Evolutionary conservation across 2,888 invertebrate genomes (phyloP).

Genomic region (Orthosia gracilis): DNA sequence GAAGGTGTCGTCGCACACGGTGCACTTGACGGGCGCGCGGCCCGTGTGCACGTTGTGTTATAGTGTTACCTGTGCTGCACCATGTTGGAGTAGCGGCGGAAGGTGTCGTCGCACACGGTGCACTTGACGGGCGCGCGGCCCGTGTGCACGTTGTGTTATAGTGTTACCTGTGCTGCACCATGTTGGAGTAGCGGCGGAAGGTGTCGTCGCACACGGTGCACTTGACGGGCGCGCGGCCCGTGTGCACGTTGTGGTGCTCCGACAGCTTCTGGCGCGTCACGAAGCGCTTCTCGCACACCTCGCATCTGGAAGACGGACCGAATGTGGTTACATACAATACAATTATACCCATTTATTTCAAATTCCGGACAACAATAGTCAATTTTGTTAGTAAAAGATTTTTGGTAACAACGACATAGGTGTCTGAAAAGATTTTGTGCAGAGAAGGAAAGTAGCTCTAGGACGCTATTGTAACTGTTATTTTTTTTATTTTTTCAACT

Average conservation of each 20-base stretch:
- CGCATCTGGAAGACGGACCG: conserved; percentile 90
- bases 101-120: conserved; percentile 94
- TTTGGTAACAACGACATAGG: too few relatives aligned
- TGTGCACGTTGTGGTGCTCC: conserved; percentile 96
- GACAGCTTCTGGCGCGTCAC: conserved; percentile 95
- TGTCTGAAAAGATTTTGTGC: too few relatives aligned
- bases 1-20: conserved; percentile 95
- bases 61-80: conserved; percentile 93
- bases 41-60: conserved; percentile 95
- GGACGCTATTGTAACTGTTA: too few relatives aligned
- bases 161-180: conserved; percentile 94
- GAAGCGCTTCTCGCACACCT: conserved; percentile 95
- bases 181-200: conserved; percentile 96
- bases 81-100: conserved; percentile 96
- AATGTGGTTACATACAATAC: not conserved
- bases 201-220: conserved; percentile 95
- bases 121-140: conserved; percentile 96
- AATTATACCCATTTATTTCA: too few relatives aligned
- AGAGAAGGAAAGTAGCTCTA: too few relatives aligned
- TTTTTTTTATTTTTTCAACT: too few relatives aligned
- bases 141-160: conserved; percentile 94
- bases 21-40: conserved; percentile 95
- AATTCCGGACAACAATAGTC: too few relatives aligned
- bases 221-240: conserved; percentile 95
- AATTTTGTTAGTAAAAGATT: too few relatives aligned